Conservation (phyloP, 1,140 invertebrate genomes). For the Trinorchestia longiramus region DNA sequence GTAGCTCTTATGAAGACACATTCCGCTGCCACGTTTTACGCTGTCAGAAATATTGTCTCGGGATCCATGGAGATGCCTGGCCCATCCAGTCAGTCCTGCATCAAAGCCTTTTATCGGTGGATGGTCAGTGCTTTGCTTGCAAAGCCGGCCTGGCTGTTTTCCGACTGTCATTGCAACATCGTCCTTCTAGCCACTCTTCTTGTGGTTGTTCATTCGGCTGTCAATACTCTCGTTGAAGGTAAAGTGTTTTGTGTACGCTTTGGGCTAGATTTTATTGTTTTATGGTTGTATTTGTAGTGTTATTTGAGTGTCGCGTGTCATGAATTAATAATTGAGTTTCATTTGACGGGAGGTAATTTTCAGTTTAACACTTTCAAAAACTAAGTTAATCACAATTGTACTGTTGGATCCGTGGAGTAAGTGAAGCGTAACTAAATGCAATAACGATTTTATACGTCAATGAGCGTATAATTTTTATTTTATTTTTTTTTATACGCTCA, state of each 20-base stretch:
- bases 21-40: neutral
- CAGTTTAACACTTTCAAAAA: neutral
- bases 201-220: neutral
- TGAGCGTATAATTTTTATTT: neutral
- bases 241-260: neutral
- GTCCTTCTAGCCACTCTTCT: constrained; percentile 37
- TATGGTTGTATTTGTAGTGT: neutral
- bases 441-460: neutral
- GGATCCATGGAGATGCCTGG: neutral
- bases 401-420: neutral
- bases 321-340: neutral
- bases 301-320: neutral
- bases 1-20: neutral
- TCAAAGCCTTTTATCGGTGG: neutral
- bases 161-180: constrained; percentile 34
- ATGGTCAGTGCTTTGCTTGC: constrained; percentile 7
- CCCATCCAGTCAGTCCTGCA: neutral
- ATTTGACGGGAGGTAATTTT: neutral
- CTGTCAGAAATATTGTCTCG: neutral
- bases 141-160: constrained; percentile 10
- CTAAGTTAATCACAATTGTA: neutral
- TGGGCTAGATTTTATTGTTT: neutral
- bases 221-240: constrained; percentile 20
- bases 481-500: no score
- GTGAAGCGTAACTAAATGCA: neutral